Evolutionary conservation across 2,113 vertebrate species (phyloP), one percentile per base, ranked within the genome.

Genomic region (Cyphomyrus discorhynchus): DNA sequence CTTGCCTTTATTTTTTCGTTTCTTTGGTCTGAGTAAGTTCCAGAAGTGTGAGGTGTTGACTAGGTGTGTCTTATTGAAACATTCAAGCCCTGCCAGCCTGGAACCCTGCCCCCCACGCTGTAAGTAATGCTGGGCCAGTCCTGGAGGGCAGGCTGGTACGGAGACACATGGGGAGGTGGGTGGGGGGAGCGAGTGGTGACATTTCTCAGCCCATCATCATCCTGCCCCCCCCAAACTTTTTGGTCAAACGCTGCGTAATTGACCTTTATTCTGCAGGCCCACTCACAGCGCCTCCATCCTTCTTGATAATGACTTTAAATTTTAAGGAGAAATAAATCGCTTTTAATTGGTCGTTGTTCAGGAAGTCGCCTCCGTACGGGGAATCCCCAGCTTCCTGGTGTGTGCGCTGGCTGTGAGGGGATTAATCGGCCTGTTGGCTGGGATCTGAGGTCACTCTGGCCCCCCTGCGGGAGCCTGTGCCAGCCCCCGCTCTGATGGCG

Each of bases 341-440:
- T 53, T 86, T 86, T 86, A 86, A 86, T 80, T 80, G 88, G 27
- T 27, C 24, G 4, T 82, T 6, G 47, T 46, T 89, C 46, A 24
- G 46, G 70, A 89, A 50, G 70, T 52, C 8, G 10, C 74, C 24
- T 77, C 24, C 46, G 74, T 35, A 11, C 21, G 5, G 88, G 66
- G 74, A 82, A 82, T 82, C 74, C 88, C 88, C 31, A 7, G n/a
- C 47, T 39, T 6, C 24, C 58, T 39, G 45, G 52, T 56, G 45
- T 24, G 10, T 82, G 88, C 17, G 9, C n/a, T 83, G 47, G 35
- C 31, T 47, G 74, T 58, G 52, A 84, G 31, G 88, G 27, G 5
- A 89, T 89, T 89, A 89, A 82, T 89, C 47, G 17, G 27, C 42
- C 47, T 50, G n/a, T 50, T 77, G 58, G 56, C 45, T 31, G 21